phyloP scores from a whole-genome alignment of 1,140 invertebrate species.

The Trinorchestia longiramus region DNA sequence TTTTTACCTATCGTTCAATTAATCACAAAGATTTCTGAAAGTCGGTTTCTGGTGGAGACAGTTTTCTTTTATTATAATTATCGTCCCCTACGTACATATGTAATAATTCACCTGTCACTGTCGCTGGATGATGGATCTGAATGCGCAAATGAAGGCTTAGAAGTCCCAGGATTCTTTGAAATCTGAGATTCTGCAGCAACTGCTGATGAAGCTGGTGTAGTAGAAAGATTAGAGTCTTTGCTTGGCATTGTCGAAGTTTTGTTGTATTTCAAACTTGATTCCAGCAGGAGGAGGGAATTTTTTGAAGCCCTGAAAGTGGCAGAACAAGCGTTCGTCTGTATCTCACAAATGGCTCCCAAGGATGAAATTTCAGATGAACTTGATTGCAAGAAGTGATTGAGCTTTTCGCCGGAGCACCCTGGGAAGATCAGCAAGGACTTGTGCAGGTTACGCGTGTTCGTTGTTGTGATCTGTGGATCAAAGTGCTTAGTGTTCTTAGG shows the following conservation, averaged over 20 bases:
- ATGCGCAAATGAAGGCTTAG: background rate
- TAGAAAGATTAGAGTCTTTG: background rate
- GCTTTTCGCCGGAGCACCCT: background rate
- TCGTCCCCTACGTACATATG: too few relatives aligned
- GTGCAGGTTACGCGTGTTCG: background rate
- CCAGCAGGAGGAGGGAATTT: background rate
- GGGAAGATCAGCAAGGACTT: background rate
- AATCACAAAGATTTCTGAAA: background rate
- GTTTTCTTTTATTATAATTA: too few relatives aligned
- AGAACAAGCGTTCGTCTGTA: conserved; percentile 7
- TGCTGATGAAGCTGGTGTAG: background rate
- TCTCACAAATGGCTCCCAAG: background rate
- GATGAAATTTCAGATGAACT: background rate
- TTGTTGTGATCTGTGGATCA: background rate
- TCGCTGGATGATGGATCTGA: background rate
- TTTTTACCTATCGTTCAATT: background rate
- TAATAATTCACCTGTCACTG: background rate
- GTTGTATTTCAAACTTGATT: background rate
- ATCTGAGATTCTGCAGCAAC: background rate
- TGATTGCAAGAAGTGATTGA: background rate
- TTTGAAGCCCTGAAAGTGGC: conserved; percentile 7
- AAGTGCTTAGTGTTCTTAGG: background rate
- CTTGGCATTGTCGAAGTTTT: background rate
- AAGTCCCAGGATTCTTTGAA: background rate
- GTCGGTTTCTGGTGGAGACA: too few relatives aligned